phyloP scores from a whole-genome alignment of 2,888 invertebrate species.

The Dryadula phaetusa region DNA sequence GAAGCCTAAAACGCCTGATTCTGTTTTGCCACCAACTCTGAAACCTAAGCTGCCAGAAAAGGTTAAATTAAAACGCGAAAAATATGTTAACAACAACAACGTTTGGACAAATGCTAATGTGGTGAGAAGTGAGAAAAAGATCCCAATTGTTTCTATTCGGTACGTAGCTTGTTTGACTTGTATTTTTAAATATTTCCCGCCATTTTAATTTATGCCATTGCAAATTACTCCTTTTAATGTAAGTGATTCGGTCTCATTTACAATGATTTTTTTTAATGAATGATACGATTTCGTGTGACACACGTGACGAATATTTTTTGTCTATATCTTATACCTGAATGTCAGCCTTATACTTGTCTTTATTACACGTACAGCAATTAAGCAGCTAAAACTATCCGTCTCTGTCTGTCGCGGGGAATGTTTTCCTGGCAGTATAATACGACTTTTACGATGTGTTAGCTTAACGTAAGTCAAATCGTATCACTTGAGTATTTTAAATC shows the following conservation, averaged over 20 bases:
- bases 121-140: conserved; percentile 57
- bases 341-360: conserved; percentile 39
- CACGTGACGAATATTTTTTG: conserved; percentile 59
- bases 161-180: conserved; percentile 53
- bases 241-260: conserved; percentile 22
- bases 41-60: conserved; percentile 63
- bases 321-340: conserved; percentile 42
- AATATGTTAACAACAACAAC: conserved; percentile 78
- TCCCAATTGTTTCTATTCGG: conserved; percentile 59
- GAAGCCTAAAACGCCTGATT: conserved; percentile 54
- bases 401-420: conserved; percentile 57
- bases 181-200: conserved; percentile 28
- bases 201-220: conserved; percentile 8
- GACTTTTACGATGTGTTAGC: conserved; percentile 53
- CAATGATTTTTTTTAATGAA: conserved; percentile 22
- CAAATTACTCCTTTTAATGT: conserved; percentile 1
- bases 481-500: conserved; percentile 55
- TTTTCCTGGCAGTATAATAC: conserved; percentile 59
- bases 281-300: conserved; percentile 45
- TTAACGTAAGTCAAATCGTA: conserved; percentile 45
- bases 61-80: conserved; percentile 63
- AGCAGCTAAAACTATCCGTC: conserved; percentile 42
- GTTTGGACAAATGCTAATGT: conserved; percentile 72
- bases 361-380: conserved; percentile 26
- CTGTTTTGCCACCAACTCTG: conserved; percentile 68